Conservation (phyloP, 2,113 vertebrate species). For the Neopipo cinnamomea region DNA sequence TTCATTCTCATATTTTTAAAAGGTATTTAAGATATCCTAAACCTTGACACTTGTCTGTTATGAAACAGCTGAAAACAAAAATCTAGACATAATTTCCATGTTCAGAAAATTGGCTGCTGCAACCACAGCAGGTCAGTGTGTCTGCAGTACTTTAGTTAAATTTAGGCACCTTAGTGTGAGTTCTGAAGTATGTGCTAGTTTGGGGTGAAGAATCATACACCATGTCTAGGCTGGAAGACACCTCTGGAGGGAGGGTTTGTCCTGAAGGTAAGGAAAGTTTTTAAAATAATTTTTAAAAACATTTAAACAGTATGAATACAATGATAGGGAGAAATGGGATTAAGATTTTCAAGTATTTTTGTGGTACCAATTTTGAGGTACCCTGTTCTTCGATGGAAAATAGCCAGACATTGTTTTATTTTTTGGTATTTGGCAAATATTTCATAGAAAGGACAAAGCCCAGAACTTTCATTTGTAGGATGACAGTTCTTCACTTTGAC, state of each 20-base stretch:
- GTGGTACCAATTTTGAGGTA: not conserved
- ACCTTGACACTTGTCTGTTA: not conserved
- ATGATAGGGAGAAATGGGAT: not conserved
- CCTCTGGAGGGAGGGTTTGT: not conserved
- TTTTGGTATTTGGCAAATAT: not conserved
- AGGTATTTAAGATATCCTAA: not conserved
- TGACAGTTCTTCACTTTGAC: not conserved
- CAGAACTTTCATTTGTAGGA: not conserved
- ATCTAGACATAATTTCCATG: not conserved
- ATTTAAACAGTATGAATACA: not conserved
- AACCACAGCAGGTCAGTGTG: not conserved
- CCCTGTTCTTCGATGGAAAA: not conserved
- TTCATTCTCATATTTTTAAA: not conserved
- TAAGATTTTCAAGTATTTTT: not conserved
- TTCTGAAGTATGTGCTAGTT: not conserved
- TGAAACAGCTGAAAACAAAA: not conserved
- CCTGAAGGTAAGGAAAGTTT: not conserved
- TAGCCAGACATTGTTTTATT: not conserved
- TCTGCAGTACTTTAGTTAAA: not conserved
- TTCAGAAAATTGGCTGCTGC: not conserved
- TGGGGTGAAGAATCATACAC: not conserved
- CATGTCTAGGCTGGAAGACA: not conserved
- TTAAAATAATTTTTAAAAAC: not conserved
- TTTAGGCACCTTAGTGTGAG: not conserved
- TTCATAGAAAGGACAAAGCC: not conserved